phyloP scores from a whole-genome alignment of 1,140 invertebrate species.

The Potamilus streckersoni region DNA sequence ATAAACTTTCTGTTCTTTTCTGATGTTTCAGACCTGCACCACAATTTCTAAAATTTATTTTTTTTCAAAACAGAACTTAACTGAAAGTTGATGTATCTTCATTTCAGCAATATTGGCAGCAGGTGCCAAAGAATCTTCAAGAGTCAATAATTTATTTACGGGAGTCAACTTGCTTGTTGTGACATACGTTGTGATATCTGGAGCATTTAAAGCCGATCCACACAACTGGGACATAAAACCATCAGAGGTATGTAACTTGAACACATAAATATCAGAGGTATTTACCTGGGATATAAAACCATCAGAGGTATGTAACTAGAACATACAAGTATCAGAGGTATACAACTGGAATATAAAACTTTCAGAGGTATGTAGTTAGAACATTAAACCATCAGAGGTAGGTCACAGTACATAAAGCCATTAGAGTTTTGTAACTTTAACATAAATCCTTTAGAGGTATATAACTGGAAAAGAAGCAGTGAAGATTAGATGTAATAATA shows the following conservation, averaged over 20 bases:
- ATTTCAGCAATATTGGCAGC: conserved; percentile 78
- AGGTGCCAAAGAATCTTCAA: conserved; percentile 90
- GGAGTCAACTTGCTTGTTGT: conserved; percentile 87
- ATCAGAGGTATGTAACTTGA: no score
- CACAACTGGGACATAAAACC: conserved; percentile 54
- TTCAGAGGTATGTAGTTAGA: conserved; percentile 11
- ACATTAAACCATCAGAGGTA: no score
- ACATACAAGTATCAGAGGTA: conserved; percentile 30
- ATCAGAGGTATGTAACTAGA: conserved; percentile 72
- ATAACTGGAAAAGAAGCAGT: no score
- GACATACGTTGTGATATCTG: conserved; percentile 84
- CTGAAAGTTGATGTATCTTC: not conserved
- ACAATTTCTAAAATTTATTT: no score
- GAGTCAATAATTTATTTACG: conserved; percentile 92
- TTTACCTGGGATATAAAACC: conserved; percentile 38
- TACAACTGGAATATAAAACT: not conserved
- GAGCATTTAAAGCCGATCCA: conserved; percentile 80
- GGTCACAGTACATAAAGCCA: no score
- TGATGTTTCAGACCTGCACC: no score
- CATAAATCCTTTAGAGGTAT: no score
- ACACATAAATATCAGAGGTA: no score
- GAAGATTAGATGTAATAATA: no score
- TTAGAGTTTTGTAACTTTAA: no score
- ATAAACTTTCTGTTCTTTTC: no score
- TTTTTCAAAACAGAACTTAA: no score